Evolutionary conservation across 2,797 vertebrate species (phyloP).

Genomic region (Babyrousa celebensis): DNA sequence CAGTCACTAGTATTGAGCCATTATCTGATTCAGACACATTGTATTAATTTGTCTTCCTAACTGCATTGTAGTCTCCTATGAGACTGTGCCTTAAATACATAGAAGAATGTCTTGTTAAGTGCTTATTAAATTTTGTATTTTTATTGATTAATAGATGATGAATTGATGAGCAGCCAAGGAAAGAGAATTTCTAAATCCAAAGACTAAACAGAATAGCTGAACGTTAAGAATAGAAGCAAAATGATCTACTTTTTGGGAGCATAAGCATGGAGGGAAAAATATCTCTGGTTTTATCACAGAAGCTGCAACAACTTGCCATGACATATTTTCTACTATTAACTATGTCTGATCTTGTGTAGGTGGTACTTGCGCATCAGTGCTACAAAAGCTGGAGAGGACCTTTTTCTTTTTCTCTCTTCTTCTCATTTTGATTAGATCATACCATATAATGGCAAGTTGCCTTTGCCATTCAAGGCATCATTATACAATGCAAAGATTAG

Average conservation of each 20-base stretch:
- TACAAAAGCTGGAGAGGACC: not conserved
- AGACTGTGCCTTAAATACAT: not conserved
- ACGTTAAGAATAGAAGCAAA: conserved; percentile 1
- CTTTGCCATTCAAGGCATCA: not conserved
- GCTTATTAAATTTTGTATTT: not conserved
- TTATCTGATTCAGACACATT: not conserved
- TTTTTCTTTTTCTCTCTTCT: not conserved
- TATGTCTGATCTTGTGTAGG: not conserved
- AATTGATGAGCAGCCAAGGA: not conserved
- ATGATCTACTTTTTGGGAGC: not conserved
- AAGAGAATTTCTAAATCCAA: not conserved
- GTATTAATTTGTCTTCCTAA: not conserved
- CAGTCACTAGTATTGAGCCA: not conserved
- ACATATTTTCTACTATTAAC: not conserved
- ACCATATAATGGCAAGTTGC: not conserved
- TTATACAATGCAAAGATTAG: not conserved
- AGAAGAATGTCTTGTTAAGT: not conserved
- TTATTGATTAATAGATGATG: not conserved
- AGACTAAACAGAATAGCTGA: not conserved
- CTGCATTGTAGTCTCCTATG: not conserved
- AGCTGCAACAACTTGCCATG: not conserved
- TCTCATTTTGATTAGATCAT: not conserved
- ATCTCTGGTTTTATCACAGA: not conserved
- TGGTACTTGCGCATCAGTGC: not conserved
- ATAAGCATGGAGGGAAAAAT: not conserved